A percentile compares a stretch with the other conserved stretches of the same genome.
Evolutionary conservation across 2,113 vertebrate genomes (phyloP).

Genomic region (Nettapus auritus): DNA sequence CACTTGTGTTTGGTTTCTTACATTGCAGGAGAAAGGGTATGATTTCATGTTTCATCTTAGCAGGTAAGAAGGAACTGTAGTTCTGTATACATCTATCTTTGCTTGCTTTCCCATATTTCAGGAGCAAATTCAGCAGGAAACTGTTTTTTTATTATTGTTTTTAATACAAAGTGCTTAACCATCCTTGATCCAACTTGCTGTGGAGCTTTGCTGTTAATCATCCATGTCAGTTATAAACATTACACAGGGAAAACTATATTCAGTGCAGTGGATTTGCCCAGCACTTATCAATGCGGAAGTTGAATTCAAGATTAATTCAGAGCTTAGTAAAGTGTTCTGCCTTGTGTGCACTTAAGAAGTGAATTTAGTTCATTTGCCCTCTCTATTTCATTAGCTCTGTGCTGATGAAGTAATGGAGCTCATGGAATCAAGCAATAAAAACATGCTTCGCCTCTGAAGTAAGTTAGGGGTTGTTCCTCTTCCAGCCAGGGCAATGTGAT

Average conservation of each 20-base stretch:
- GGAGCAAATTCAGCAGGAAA: background rate
- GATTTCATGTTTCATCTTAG: background rate
- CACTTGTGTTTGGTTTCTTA: background rate
- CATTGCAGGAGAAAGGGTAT: background rate
- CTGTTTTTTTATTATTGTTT: background rate
- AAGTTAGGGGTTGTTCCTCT: background rate
- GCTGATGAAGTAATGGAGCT: conserved; percentile 8
- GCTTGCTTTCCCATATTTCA: background rate
- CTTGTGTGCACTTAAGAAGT: background rate
- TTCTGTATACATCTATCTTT: background rate
- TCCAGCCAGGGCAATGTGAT: background rate
- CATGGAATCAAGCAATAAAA: background rate
- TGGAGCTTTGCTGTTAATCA: background rate
- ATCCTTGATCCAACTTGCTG: accelerated
- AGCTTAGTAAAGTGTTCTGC: background rate
- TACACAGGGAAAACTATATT: background rate
- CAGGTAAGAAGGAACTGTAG: background rate
- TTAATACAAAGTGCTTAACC: background rate
- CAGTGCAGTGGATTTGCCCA: background rate
- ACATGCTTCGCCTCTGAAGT: conserved; percentile 4
- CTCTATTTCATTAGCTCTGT: background rate
- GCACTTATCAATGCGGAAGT: background rate
- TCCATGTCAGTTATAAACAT: background rate
- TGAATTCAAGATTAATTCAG: background rate
- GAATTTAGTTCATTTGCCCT: background rate